Percentiles rank a stretch among this genome's conserved stretches.
phyloP scores from a whole-genome alignment of 2,888 invertebrate genomes.

The Rhimphoctona megacephalus region DNA sequence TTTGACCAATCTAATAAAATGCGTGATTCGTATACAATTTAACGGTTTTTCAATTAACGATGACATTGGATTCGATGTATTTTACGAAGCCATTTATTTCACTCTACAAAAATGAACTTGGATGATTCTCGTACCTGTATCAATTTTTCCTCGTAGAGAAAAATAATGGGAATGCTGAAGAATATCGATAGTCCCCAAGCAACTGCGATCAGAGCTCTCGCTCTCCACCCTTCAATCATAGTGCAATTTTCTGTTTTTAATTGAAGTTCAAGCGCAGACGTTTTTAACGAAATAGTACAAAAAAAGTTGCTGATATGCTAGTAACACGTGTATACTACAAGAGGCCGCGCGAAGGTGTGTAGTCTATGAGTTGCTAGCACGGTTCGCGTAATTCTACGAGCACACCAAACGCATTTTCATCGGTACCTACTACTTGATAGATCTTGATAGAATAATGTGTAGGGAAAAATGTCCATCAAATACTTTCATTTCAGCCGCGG shows the following conservation, averaged over 20 bases:
- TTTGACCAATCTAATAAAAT: too few relatives aligned
- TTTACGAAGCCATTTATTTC: neutral
- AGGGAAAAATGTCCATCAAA: neutral
- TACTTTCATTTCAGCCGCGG: neutral
- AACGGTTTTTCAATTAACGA: neutral
- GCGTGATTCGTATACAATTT: too few relatives aligned
- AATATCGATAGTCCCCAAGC: constrained; percentile 94
- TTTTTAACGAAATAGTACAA: neutral
- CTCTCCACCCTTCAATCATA: constrained; percentile 91
- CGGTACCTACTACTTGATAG: neutral
- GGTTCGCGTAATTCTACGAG: neutral
- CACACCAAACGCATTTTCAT: neutral
- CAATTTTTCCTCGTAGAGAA: constrained; percentile 92
- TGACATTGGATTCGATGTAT: neutral
- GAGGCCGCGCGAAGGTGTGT: neutral
- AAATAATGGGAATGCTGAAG: constrained; percentile 93
- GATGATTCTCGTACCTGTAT: constrained; percentile 87
- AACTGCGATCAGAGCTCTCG: constrained; percentile 90
- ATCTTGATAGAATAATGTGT: neutral
- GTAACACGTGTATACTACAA: neutral
- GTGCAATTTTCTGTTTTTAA: constrained; percentile 7
- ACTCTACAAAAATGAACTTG: neutral
- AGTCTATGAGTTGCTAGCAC: neutral
- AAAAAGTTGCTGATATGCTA: neutral
- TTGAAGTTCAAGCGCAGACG: neutral